phyloP scores from a whole-genome alignment of 2,888 invertebrate species.

The Eueremaeus valkanovi region DNA sequence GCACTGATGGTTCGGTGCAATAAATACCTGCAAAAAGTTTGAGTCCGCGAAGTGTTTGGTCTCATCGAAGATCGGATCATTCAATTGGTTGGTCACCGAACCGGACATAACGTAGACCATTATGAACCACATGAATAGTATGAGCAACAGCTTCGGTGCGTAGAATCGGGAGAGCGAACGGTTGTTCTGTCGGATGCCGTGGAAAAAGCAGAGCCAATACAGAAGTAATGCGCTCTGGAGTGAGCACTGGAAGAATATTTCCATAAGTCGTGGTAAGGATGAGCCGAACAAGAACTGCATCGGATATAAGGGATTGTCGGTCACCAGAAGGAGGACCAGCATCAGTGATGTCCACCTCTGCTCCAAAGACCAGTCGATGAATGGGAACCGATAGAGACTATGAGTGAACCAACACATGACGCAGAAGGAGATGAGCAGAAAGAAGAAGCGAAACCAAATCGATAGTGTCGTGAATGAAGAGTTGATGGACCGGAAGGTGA shows the following conservation, averaged over 20 bases:
- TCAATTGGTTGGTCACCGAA: conserved; percentile 81
- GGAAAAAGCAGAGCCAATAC: conserved; percentile 94
- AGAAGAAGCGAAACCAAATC: conserved; percentile 94
- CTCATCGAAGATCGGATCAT: conserved; percentile 90
- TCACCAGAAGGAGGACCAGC: conserved; percentile 77
- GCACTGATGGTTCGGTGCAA: neutral
- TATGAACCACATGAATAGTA: conserved; percentile 79
- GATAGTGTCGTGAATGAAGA: conserved; percentile 94
- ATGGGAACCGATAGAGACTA: conserved; percentile 75
- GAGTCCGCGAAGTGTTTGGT: conserved; percentile 48
- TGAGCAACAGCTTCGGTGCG: conserved; percentile 78
- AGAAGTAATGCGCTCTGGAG: conserved; percentile 81
- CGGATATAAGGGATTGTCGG: conserved; percentile 92
- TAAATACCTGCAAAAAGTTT: conserved; percentile 37
- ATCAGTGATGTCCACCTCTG: conserved; percentile 92
- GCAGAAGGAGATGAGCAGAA: conserved; percentile 77
- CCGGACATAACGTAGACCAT: conserved; percentile 79
- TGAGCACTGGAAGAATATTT: conserved; percentile 81
- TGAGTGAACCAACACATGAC: conserved; percentile 93
- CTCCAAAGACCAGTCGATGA: conserved; percentile 94
- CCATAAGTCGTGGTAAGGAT: conserved; percentile 85
- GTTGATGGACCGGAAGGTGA: conserved; percentile 56
- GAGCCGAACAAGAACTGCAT: conserved; percentile 81
- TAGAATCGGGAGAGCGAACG: conserved; percentile 80
- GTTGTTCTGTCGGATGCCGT: conserved; percentile 74